A percentile compares a stretch with the other conserved stretches of the same genome.
phyloP scores from a whole-genome alignment of 1,140 invertebrate genomes.

The Samia ricini region DNA sequence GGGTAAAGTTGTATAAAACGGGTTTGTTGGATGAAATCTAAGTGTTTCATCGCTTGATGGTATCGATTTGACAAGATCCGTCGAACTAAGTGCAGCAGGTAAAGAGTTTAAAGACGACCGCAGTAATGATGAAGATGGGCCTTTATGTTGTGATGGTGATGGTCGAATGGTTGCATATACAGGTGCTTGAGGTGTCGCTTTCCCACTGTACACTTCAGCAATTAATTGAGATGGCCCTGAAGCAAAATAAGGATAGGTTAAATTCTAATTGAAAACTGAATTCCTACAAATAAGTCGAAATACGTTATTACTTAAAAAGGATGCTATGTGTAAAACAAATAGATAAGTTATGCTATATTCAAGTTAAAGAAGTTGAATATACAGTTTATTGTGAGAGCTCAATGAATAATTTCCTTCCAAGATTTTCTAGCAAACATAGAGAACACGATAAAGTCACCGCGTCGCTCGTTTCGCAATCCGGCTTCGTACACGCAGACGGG shows the following conservation, averaged over 20 bases:
- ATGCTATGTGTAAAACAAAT: background rate
- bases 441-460: constrained; percentile 28
- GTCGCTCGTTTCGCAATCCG: constrained; percentile 19
- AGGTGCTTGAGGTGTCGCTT: constrained; percentile 62
- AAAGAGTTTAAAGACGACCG: constrained; percentile 51
- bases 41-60: constrained; percentile 42
- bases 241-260: constrained; percentile 39
- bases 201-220: constrained; percentile 52
- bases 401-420: constrained; percentile 10
- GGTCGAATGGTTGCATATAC: constrained; percentile 62
- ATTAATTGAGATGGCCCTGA: constrained; percentile 71
- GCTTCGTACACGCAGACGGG: constrained; percentile 30
- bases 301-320: too few species aligned
- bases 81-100: constrained; percentile 48
- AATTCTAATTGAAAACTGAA: background rate
- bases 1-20: constrained; percentile 69
- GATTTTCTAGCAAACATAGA: constrained; percentile 25
- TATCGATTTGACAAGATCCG: constrained; percentile 51
- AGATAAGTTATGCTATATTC: background rate
- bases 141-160: constrained; percentile 42
- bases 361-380: background rate
- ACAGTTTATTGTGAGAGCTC: background rate
- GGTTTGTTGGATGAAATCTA: constrained; percentile 67
- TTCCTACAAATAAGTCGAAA: background rate
- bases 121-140: constrained; percentile 37